Evolutionary conservation across 1,140 invertebrate genomes (phyloP).

Genomic region (Tyrophagus putrescentiae): DNA sequence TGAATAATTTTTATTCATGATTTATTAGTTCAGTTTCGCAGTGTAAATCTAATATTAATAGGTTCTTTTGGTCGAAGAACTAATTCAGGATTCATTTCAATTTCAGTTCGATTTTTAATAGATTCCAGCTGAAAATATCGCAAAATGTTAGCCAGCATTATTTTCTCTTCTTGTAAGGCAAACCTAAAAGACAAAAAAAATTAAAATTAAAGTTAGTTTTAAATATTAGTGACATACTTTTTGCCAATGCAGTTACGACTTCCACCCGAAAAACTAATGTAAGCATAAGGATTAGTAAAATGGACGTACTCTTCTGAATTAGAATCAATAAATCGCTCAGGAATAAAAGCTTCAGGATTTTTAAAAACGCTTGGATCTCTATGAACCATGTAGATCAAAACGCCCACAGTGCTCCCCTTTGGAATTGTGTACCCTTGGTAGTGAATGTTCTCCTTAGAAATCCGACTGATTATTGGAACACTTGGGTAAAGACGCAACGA

Average conservation of each 20-base stretch:
- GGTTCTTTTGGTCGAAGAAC: slow-evolving; percentile 31
- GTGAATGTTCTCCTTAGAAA: slow-evolving; percentile 48
- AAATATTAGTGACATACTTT: too few relatives aligned
- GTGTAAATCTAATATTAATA: slow-evolving; percentile 9
- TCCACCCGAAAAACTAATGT: slow-evolving; percentile 34
- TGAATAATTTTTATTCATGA: too few relatives aligned
- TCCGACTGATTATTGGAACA: slow-evolving; percentile 59
- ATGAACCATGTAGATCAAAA: slow-evolving; percentile 43
- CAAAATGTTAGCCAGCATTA: slow-evolving; percentile 36
- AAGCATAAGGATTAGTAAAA: slow-evolving; percentile 35
- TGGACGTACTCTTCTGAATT: slow-evolving; percentile 35
- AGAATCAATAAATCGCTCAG: slow-evolving; percentile 50
- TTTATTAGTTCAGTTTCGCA: too few relatives aligned
- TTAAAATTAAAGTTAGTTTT: too few relatives aligned
- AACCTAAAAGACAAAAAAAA: too few relatives aligned
- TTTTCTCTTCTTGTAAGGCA: slow-evolving; percentile 42
- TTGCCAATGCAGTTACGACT: slow-evolving; percentile 35
- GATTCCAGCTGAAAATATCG: slow-evolving; percentile 32
- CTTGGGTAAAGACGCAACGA: slow-evolving; percentile 66
- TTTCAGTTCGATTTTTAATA: slow-evolving; percentile 29
- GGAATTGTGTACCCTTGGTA: slow-evolving; percentile 57
- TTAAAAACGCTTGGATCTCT: slow-evolving; percentile 47
- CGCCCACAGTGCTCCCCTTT: slow-evolving; percentile 33
- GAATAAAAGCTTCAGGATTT: slow-evolving; percentile 55
- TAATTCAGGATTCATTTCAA: slow-evolving; percentile 32